Base-by-base conservation (phyloP, 2,888 invertebrate species). In the Ceraclea dissimilis region DNA sequence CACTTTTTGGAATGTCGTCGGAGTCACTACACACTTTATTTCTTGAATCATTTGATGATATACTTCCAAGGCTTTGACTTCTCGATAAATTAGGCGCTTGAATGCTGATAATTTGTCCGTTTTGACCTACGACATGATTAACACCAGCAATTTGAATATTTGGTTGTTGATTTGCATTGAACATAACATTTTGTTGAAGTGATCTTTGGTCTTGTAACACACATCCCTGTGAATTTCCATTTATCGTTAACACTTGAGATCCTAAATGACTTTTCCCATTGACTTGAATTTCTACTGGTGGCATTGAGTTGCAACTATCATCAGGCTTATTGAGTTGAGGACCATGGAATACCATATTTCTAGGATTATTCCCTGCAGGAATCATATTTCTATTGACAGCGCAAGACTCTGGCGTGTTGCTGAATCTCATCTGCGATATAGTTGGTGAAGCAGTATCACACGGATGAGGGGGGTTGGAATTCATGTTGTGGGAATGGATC, bases 51-150 rank as follows among this genome's bases (percentile, higher is more conserved):
- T 56, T 57, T n/a, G 55, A 50, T 10, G 51, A 26, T n/a, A 61
- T 54, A 49, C 51, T 58, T 33, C 58, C 61, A 51, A 61, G 31
- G 31, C 59, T 61, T 21, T 61, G 61, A 51, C 59, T 61, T 20
- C 58, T 51, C 11, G 58, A 52, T 33, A 61, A 59, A 47, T 56
- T 58, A 11, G 59, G 56, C 26, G 78, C 77, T 65, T 81, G 81
- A 8, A 82, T 74, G 34, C 80, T 80, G 55, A 82, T 80, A 50
- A 82, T 73, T 43, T 82, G 82, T 46, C 82, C 82, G 62, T 81
- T 81, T 1, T 80, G 78, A 10, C 80, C 80, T 56, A 81, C 67
- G 34, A 82, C 67, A 59, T 72, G 72, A 55, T 70, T 70, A 22
- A 68, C 67, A 67, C 22, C 67, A 57, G 58, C 68, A 67, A 44